Base-by-base conservation (phyloP, 2,888 invertebrate genomes). In the Cinara cedri region DNA sequence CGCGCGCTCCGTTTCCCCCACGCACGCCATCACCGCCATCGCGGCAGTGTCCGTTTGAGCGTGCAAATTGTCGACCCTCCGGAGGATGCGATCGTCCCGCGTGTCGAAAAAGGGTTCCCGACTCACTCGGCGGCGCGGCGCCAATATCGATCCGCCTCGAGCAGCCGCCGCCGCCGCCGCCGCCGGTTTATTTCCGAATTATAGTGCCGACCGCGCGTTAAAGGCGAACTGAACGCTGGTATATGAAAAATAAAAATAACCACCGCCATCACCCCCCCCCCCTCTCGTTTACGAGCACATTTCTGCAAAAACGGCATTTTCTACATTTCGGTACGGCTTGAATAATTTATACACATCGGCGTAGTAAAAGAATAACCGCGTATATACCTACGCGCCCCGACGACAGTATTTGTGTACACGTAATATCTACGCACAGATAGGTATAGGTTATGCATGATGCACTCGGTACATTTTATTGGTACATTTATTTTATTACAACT, bases 21-120 rank as follows among this genome's bases (percentile, higher is more conserved):
- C 62, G 34, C 34, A 34, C 55, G 16, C 44, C 71, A 21, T 11
- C 51, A 10, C 19, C 57, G 19, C 44, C 44, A 10, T n/a, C n/a
- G n/a, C n/a, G n/a, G 51, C 68, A 16, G 72, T 72, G 72, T 62
- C 72, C 62, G 62, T 51, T 63, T 72, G 72, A 72, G 72, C 72
- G 72, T 72, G 72, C 72, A 72, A 72, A 72, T 72, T 72, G 72
- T 72, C 72, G 62, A 72, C 72, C 72, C 72, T 72, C 26, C 34
- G 62, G 72, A 72, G 34, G 34, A 34, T 34, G 34, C 34, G 62
- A 72, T 72, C 49, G 72, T 72, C 34, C 62, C 62, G 57, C 26
- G 6, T 34, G 34, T 34, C 72, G 62, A 49, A 72, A 72, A 72
- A 72, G 62, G 72, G 72, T 62, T 72, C 62, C 62, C 34, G 6